Conservation (phyloP, 1,140 invertebrate genomes). For the Pristionchus pacificus region DNA sequence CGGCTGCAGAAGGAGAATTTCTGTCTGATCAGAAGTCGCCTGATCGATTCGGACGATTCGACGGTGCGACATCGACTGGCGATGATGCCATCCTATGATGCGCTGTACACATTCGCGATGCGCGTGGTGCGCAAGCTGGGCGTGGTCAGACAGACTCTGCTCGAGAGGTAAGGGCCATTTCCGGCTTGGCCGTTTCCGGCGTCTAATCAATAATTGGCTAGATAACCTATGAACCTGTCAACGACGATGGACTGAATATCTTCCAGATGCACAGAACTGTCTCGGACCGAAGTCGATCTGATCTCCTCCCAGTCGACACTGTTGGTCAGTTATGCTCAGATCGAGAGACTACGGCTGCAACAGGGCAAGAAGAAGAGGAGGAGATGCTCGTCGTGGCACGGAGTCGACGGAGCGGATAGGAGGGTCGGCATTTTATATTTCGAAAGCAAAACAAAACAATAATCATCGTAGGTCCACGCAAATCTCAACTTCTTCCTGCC, state of each 20-base stretch:
- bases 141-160: not conserved
- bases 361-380: not conserved
- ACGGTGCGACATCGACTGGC: constrained; percentile 20
- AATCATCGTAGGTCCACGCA: not conserved
- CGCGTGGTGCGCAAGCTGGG: constrained; percentile 22
- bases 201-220: too few species aligned
- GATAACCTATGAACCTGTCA: too few species aligned
- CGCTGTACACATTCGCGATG: constrained; percentile 28
- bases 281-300: not conserved
- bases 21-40: constrained; percentile 24
- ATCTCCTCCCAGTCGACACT: not conserved
- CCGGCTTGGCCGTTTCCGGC: too few species aligned
- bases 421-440: not conserved
- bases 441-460: too few species aligned
- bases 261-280: not conserved
- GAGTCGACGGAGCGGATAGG: not conserved
- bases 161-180: not conserved
- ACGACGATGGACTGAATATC: not conserved
- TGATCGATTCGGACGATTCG: constrained; percentile 9
- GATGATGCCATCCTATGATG: constrained; percentile 28
- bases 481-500: not conserved
- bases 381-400: not conserved
- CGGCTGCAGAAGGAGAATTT: constrained; percentile 34
- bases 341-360: not conserved
- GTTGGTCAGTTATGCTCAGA: not conserved